Base-by-base conservation (phyloP, 2,113 vertebrate species). In the Tautogolabrus adspersus region DNA sequence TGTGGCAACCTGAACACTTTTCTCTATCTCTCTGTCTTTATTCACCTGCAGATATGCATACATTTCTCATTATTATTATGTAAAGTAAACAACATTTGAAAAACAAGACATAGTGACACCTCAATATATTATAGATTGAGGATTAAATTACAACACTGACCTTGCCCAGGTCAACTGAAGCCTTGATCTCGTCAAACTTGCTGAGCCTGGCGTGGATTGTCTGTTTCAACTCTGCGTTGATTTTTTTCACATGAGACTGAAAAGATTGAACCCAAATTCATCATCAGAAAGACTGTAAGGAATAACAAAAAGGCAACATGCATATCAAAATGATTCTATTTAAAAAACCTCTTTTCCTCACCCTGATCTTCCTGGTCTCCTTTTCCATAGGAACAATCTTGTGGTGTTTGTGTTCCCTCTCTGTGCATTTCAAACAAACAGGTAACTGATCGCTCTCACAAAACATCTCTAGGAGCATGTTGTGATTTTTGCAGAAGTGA, bases 381-480 rank as follows among this genome's bases (percentile, higher is more conserved):
- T 93, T 93, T 74, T 96, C 96, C 59, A 97, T 93, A 0, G 96
- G 94, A 75, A 96, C 93, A 0, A 93, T 93, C 74, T 92, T 89
- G 62, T 98, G 97, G 58, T 94, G 91, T 88, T 92, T 94, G 88
- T 98, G 96, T 70, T 96, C 94, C 7, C 87, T 93, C 90, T 96
- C 96, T 80, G 93, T 95, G 90, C 96, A 98, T 52, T 94, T 94
- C 63, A 90, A 91, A 61, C 96, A 97, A 90, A 98, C 94, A 23
- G 95, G 96, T 21, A 86, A 93, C 84, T 96, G 94, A 73, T 97
- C 96, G 0, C 83, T 93, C 89, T 95, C 95, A 88, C 96, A 97
- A 90, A 96, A 98, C 77, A 94, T 94, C 82, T 95, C 95, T 94
- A 96, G 94, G 23, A 92, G 93, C 92, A 93, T 95, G 77, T 94